A percentile compares a stretch with the other conserved stretches of the same genome.
These are phyloP conservation scores for Alethe diademata DNA, from an alignment of 2,113 vertebrate species.

Conservation along the genomic window DNA sequence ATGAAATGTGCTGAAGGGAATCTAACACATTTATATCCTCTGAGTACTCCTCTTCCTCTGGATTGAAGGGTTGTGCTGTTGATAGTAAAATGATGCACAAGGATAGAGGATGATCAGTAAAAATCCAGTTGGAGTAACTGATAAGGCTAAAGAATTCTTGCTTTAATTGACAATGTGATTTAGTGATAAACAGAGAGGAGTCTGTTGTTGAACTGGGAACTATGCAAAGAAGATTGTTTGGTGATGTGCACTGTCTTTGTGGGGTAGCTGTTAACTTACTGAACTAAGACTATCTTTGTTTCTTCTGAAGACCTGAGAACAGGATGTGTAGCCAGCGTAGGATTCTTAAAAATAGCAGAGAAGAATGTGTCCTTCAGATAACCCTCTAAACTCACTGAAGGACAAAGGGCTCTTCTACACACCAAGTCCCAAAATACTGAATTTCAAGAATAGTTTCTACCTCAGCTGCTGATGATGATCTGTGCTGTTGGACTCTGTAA, in stretches of 20 bases:
- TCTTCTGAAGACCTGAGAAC: slow-evolving; percentile 14
- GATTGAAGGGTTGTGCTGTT: background rate
- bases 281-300: slow-evolving; percentile 32
- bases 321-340: background rate
- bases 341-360: background rate
- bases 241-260: background rate
- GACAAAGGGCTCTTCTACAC: background rate
- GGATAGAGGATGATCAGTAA: slow-evolving; percentile 1
- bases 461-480: background rate
- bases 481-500: background rate
- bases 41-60: background rate
- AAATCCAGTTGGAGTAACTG: slow-evolving; percentile 22
- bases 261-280: background rate
- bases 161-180: slow-evolving; percentile 54
- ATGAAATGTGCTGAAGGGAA: background rate
- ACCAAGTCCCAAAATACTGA: background rate
- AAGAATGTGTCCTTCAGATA: slow-evolving; percentile 5
- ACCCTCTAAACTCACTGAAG: background rate
- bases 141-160: background rate
- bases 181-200: slow-evolving; percentile 44
- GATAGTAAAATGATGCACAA: background rate
- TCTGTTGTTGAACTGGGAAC: slow-evolving; percentile 27
- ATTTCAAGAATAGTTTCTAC: background rate
- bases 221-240: background rate
- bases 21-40: background rate